Conservation (phyloP, 2,113 vertebrate genomes). For the Perognathus longimembris region DNA sequence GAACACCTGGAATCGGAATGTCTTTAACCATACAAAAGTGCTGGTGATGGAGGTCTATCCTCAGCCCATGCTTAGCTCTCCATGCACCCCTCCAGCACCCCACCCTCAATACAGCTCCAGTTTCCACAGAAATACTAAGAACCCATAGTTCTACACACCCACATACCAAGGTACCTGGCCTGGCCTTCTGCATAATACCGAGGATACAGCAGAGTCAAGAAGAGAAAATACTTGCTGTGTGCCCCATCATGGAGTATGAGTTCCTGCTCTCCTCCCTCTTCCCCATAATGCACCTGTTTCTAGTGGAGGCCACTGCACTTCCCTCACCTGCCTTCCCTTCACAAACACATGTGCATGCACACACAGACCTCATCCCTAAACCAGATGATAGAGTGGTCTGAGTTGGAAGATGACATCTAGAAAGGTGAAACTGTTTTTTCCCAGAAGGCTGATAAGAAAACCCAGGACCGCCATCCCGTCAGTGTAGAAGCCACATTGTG, state of each 20-base stretch:
- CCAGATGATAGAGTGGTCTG: not conserved
- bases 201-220: not conserved
- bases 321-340: not conserved
- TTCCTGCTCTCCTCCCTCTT: not conserved
- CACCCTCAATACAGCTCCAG: not conserved
- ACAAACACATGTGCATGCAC: not conserved
- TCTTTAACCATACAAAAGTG: not conserved
- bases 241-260: not conserved
- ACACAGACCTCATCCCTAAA: not conserved
- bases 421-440: not conserved
- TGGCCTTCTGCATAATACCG: not conserved
- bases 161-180: too few species aligned
- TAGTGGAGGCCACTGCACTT: not conserved
- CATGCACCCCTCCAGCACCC: not conserved
- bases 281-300: not conserved
- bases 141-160: too few species aligned
- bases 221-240: not conserved
- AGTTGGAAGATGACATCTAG: not conserved
- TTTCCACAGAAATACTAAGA: not conserved
- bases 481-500: not conserved
- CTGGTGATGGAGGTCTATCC: too few species aligned
- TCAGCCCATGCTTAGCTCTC: accelerated
- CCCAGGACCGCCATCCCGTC: not conserved
- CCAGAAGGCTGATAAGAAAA: accelerated
- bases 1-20: not conserved